phyloP scores from a whole-genome alignment of 2,888 invertebrate genomes.

The Himalopsyche anomala region DNA sequence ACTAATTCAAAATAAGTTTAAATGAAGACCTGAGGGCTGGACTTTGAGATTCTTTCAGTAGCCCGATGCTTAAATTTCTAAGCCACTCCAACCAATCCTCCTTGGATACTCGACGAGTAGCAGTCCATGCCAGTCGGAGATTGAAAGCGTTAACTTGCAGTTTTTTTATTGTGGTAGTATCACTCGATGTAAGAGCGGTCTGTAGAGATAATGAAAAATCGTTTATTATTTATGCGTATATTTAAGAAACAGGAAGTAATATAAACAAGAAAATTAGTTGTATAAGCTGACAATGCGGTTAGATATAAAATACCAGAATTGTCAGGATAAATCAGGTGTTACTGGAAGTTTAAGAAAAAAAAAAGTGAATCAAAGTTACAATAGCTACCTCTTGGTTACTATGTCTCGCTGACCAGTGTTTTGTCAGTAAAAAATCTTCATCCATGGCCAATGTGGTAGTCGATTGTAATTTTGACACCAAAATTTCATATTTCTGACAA shows the following conservation, averaged over 20 bases:
- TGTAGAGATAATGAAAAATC: conserved; percentile 39
- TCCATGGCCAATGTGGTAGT: conserved; percentile 87
- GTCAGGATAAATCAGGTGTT: not conserved
- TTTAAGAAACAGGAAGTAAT: not conserved
- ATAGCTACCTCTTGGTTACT: conserved; percentile 83
- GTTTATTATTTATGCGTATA: not conserved
- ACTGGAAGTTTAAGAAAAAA: not conserved
- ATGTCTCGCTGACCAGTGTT: conserved; percentile 80
- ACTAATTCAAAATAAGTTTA: not conserved
- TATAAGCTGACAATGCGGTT: not conserved
- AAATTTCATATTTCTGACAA: conserved; percentile 86
- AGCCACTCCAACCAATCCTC: conserved; percentile 99
- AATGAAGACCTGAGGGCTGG: conserved; percentile 84
- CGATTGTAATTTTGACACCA: conserved; percentile 84
- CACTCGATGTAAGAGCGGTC: conserved; percentile 76
- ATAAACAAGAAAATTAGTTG: not conserved
- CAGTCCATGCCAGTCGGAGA: conserved; percentile 94
- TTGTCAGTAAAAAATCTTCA: conserved; percentile 81
- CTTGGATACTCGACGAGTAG: conserved; percentile 93
- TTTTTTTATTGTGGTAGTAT: conserved; percentile 86
- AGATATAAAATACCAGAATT: not conserved
- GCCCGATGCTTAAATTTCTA: conserved; percentile 91
- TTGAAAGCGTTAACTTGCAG: conserved; percentile 89
- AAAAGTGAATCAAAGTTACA: not conserved
- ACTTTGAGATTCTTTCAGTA: conserved; percentile 96